phyloP scores from a whole-genome alignment of 1,140 invertebrate species.

The Bombus soroeensis region DNA sequence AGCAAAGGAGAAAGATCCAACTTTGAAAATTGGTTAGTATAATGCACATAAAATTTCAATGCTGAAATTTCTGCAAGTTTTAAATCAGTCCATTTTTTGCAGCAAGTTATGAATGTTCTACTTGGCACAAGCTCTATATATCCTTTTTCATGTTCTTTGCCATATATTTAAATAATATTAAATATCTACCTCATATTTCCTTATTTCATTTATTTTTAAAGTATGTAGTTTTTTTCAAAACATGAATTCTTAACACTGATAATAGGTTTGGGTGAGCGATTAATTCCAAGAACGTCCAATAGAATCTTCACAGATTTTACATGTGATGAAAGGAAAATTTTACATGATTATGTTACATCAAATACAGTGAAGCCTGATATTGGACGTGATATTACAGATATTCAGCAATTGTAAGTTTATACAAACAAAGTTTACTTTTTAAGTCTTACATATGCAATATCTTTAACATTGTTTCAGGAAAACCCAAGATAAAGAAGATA shows the following conservation, averaged over 20 bases:
- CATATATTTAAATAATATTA: slow-evolving; percentile 44
- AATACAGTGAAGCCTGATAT: slow-evolving; percentile 78
- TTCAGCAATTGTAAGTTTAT: slow-evolving; percentile 75
- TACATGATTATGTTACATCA: slow-evolving; percentile 82
- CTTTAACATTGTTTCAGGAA: slow-evolving; percentile 59
- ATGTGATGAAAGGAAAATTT: slow-evolving; percentile 80
- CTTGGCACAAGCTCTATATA: slow-evolving; percentile 76
- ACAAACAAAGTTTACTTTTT: slow-evolving; percentile 27
- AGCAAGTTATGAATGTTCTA: slow-evolving; percentile 75
- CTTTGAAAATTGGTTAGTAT: slow-evolving; percentile 75
- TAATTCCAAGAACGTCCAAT: slow-evolving; percentile 83
- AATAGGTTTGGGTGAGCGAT: slow-evolving; percentile 79
- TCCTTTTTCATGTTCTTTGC: slow-evolving; percentile 81
- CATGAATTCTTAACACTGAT: slow-evolving; percentile 70
- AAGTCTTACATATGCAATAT: not conserved
- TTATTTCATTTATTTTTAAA: slow-evolving; percentile 44
- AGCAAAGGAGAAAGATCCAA: slow-evolving; percentile 71
- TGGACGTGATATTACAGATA: slow-evolving; percentile 75
- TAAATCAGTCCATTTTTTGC: slow-evolving; percentile 78
- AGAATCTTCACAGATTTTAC: slow-evolving; percentile 83
- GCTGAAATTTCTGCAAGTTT: slow-evolving; percentile 32
- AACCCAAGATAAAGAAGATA: slow-evolving; percentile 54
- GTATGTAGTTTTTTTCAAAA: slow-evolving; percentile 59
- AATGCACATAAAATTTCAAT: slow-evolving; percentile 9
- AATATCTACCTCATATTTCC: slow-evolving; percentile 49